Percentiles rank a stretch among this genome's conserved stretches.
Conservation (phyloP, 2,888 invertebrate genomes). For the Halictus ligatus region DNA sequence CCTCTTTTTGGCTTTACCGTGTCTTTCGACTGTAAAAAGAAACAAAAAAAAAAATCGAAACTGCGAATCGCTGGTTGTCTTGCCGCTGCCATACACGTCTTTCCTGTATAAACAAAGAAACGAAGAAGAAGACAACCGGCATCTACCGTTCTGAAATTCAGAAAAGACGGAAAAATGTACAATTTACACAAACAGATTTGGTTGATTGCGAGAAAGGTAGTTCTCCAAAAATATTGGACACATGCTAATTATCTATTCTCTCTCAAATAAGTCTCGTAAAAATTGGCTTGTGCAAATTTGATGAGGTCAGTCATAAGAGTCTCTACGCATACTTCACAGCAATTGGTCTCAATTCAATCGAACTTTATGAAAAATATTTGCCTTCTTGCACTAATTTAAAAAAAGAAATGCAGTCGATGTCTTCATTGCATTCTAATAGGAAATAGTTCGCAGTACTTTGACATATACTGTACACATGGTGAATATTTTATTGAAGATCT, state of each 20-base stretch:
- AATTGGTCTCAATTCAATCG: not conserved
- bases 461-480: not conserved
- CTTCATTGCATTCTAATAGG: not conserved
- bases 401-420: not conserved
- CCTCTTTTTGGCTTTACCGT: conserved; percentile 65
- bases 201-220: not conserved
- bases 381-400: not conserved
- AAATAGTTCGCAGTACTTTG: not conserved
- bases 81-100: conserved; percentile 31
- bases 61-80: conserved; percentile 35
- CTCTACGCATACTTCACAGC: not conserved
- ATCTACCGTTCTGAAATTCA: conserved; percentile 4
- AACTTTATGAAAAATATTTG: not conserved
- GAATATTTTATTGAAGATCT: not conserved
- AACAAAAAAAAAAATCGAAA: not conserved
- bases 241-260: not conserved
- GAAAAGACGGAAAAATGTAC: not conserved
- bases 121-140: conserved; percentile 20
- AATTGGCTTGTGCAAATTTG: not conserved
- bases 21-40: conserved; percentile 55
- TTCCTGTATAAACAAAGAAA: conserved; percentile 32
- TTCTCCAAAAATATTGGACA: not conserved
- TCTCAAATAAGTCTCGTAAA: not conserved
- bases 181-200: not conserved
- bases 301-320: not conserved